Conservation (phyloP, 2,797 vertebrate species). For the Staurois parvus region DNA sequence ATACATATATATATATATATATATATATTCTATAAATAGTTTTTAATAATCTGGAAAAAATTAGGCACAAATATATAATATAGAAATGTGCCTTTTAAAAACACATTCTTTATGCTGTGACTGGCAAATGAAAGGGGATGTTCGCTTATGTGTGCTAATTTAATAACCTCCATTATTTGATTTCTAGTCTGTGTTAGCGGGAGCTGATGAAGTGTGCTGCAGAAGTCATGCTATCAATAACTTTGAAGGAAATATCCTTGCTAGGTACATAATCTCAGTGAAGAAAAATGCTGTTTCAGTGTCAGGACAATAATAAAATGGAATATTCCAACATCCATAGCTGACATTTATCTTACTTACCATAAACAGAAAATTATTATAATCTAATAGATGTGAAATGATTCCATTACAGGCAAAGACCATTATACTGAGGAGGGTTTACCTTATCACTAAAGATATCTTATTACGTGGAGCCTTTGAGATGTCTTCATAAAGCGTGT, state of each 20-base stretch:
- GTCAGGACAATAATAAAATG: conserved; percentile 42
- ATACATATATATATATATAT: background rate
- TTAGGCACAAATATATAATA: background rate
- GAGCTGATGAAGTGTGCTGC: conserved; percentile 52
- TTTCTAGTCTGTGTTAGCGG: conserved; percentile 42
- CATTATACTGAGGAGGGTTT: conserved; percentile 6
- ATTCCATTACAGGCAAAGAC: conserved; percentile 35
- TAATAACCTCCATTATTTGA: conserved; percentile 47
- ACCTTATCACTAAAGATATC: conserved; percentile 41
- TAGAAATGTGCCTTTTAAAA: background rate
- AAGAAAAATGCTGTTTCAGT: conserved; percentile 28
- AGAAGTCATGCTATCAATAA: conserved; percentile 55
- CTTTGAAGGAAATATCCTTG: conserved; percentile 41
- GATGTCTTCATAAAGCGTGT: conserved; percentile 9
- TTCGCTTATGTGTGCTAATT: conserved; percentile 26
- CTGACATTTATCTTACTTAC: conserved; percentile 52
- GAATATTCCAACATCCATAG: conserved; percentile 35
- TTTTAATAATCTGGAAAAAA: background rate
- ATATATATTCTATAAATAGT: background rate
- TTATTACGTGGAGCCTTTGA: conserved; percentile 21
- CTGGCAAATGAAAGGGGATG: conserved; percentile 15
- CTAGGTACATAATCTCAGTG: conserved; percentile 37
- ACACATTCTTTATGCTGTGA: background rate
- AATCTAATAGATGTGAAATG: conserved; percentile 46
- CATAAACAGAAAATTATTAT: conserved; percentile 45